These are phyloP conservation scores for Saccopteryx bilineata DNA, from an alignment of 2,113 vertebrate genomes.

Conservation along the genomic window DNA sequence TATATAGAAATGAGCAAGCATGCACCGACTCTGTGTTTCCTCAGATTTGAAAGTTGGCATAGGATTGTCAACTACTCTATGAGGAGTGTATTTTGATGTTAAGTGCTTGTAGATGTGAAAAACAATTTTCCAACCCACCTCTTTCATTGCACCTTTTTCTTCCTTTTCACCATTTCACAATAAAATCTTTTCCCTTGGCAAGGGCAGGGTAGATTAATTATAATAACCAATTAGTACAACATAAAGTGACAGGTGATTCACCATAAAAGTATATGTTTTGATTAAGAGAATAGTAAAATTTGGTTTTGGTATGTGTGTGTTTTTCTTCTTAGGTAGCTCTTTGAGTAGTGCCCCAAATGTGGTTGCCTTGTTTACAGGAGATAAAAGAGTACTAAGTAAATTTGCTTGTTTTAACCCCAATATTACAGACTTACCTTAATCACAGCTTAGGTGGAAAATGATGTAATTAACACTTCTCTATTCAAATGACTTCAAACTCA, in stretches of 20 bases:
- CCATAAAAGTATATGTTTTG: background rate
- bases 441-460: slow-evolving; percentile 70
- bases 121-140: background rate
- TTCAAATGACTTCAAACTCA: slow-evolving; percentile 61
- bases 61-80: background rate
- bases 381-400: slow-evolving; percentile 11
- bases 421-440: slow-evolving; percentile 53
- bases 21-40: background rate
- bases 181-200: background rate
- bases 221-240: background rate
- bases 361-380: background rate
- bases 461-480: slow-evolving; percentile 61
- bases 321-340: background rate
- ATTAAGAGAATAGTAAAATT: background rate
- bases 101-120: background rate
- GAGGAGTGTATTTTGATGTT: background rate
- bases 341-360: background rate
- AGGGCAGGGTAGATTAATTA: background rate
- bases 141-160: background rate
- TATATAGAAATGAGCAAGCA: background rate
- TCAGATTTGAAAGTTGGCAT: background rate
- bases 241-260: background rate
- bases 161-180: background rate
- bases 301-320: background rate
- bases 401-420: background rate